Conservation (phyloP, 2,113 vertebrate species). For the Neodontobutis hainanensis region DNA sequence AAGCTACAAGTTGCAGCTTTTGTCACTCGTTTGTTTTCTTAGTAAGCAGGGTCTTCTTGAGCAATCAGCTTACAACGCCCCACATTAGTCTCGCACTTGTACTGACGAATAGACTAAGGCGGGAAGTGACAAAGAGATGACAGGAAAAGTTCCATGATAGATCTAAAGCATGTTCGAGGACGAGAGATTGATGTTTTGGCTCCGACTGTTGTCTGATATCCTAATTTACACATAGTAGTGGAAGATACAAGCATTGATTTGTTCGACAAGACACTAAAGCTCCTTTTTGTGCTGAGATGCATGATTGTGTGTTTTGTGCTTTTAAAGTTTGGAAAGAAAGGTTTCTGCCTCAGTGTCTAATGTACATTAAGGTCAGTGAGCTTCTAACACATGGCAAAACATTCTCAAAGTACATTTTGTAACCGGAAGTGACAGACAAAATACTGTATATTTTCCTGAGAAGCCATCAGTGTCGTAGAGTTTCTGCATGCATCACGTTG, state of each 20-base stretch:
- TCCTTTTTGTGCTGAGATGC: no score
- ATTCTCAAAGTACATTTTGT: background rate
- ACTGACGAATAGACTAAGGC: background rate
- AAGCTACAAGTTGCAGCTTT: background rate
- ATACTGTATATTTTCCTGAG: conserved; percentile 5
- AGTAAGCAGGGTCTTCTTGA: background rate
- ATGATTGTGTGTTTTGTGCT: no score
- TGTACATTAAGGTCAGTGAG: no score
- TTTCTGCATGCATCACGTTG: conserved; percentile 31
- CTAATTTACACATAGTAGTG: no score
- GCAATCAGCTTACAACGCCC: conserved; percentile 15
- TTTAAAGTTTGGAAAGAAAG: no score
- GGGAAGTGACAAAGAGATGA: background rate
- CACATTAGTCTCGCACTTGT: background rate
- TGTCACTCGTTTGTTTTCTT: background rate
- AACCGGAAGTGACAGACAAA: background rate
- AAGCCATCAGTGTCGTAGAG: conserved; percentile 16
- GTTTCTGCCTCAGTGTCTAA: no score
- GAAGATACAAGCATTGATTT: no score
- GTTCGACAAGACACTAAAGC: no score
- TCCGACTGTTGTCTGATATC: no score
- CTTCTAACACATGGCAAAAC: no score
- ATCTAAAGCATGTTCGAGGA: background rate
- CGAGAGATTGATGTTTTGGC: no score
- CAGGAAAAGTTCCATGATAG: background rate